Evolutionary conservation across 1,140 invertebrate species (phyloP).

Genomic region (Hylyphantes graminicola): DNA sequence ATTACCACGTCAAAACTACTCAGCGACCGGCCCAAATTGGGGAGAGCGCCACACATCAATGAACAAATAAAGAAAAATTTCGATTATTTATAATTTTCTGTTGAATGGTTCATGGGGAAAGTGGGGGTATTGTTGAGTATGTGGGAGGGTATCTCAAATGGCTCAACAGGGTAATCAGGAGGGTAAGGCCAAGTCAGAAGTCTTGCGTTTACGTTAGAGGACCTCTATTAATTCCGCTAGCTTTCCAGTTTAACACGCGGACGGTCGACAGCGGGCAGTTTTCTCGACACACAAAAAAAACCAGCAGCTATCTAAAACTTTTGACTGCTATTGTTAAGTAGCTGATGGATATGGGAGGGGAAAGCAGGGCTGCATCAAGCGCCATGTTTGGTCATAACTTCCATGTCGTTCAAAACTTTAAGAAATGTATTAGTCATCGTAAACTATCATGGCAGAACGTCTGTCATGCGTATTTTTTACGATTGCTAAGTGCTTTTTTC

Average conservation of each 20-base stretch:
- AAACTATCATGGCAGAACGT: too few relatives aligned
- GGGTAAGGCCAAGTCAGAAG: conserved; percentile 51
- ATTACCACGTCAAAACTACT: too few relatives aligned
- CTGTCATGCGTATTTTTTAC: too few relatives aligned
- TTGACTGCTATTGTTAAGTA: neutral
- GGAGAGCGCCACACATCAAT: too few relatives aligned
- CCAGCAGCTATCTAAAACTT: conserved; percentile 30
- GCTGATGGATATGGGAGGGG: neutral
- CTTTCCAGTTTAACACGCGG: conserved; percentile 17
- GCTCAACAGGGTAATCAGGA: conserved; percentile 42
- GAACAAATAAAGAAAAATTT: neutral
- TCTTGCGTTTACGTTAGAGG: conserved; percentile 28
- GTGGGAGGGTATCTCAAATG: conserved; percentile 2
- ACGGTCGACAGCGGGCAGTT: neutral
- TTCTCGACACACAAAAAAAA: neutral
- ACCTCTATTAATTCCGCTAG: conserved; percentile 56
- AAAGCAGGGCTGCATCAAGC: too few relatives aligned
- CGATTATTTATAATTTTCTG: conserved; percentile 10
- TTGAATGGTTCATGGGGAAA: conserved; percentile 13
- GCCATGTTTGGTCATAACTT: conserved; percentile 11
- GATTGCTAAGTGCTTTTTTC: too few relatives aligned
- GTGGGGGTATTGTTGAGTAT: neutral
- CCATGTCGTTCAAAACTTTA: too few relatives aligned
- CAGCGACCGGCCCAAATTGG: too few relatives aligned
- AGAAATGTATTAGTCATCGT: too few relatives aligned